These are phyloP conservation scores for Pharmacophagus antenor DNA, from an alignment of 2,888 invertebrate species.

Conservation along the genomic window DNA sequence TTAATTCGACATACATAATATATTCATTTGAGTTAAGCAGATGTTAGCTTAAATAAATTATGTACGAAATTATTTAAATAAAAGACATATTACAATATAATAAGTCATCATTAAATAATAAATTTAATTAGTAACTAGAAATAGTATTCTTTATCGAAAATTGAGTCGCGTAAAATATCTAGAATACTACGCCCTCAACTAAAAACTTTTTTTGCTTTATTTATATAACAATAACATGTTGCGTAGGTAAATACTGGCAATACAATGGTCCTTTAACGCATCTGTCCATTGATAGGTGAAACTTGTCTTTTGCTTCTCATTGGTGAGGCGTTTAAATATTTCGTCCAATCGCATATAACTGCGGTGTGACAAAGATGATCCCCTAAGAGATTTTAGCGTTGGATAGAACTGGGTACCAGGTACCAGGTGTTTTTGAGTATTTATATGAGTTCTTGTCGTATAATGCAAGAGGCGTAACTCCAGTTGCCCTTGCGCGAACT, in stretches of 20 bases:
- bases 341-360: conserved; percentile 55
- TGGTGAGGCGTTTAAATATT: conserved; percentile 33
- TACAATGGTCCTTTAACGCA: conserved; percentile 59
- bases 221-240: conserved; percentile 44
- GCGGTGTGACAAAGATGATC: conserved; percentile 47
- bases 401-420: conserved; percentile 36
- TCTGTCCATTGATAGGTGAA: conserved; percentile 55
- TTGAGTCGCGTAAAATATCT: neutral
- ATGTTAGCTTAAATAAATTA: no score
- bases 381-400: conserved; percentile 47
- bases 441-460: conserved; percentile 18
- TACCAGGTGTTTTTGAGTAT: conserved; percentile 33
- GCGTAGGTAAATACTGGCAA: conserved; percentile 49
- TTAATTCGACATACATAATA: neutral
- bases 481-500: conserved; percentile 3
- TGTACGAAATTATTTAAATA: neutral
- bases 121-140: neutral
- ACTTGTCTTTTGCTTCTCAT: conserved; percentile 54
- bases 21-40: neutral
- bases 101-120: no score
- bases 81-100: neutral
- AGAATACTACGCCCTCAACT: neutral
- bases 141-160: neutral
- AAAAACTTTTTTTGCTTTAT: conserved; percentile 40
- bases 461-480: conserved; percentile 15